Evolutionary conservation across 2,113 vertebrate species (phyloP), one percentile per base, ranked within the genome.

Genomic region (Anthoscopus minutus): DNA sequence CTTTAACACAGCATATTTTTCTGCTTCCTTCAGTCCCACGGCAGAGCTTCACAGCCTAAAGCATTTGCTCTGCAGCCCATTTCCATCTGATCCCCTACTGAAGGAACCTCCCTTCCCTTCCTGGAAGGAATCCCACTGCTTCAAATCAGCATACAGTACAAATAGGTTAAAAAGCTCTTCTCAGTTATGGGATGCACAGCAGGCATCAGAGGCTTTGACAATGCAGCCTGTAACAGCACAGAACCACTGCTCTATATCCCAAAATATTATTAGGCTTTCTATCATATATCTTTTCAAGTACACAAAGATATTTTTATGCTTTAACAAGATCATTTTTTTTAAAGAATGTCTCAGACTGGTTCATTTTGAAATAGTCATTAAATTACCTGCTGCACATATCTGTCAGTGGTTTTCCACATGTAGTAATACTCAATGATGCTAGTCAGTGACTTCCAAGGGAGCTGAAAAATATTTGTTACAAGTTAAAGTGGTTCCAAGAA

Each of bases 361-460:
- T 94, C 53, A 53, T 44, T 38, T 17, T 38, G 38, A 70, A 96
- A 77, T 20, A 58, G 33, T 23, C 11, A 73, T 87, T 93, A 85
- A 82, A 97, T 98, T 97, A 99, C 99, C 99, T 99, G 99, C 93
- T 99, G 99, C 56, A 99, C 99, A 1, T 99, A 99, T 99, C 99
- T 98, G 98, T 99, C 99, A 94, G 99, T 99, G 94, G 99, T 99
- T 97, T 99, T 99, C 99, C 99, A 99, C 99, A 99, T 99, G 97
- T 99, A 99, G 96, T 99, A 99, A 98, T 99, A 99, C 91, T 99
- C 99, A 97, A 99, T 99, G 98, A 99, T 99, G 97, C 99, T 99
- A 81, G 99, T 99, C 98, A 99, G 96, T 1, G 99, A 99, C 96
- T 99, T 99, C 99, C 99, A 99, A 22, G 99, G 99, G 64, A 99